Base-by-base conservation (phyloP, 2,797 vertebrate genomes). In the Parauchenoglanis punctatus region DNA sequence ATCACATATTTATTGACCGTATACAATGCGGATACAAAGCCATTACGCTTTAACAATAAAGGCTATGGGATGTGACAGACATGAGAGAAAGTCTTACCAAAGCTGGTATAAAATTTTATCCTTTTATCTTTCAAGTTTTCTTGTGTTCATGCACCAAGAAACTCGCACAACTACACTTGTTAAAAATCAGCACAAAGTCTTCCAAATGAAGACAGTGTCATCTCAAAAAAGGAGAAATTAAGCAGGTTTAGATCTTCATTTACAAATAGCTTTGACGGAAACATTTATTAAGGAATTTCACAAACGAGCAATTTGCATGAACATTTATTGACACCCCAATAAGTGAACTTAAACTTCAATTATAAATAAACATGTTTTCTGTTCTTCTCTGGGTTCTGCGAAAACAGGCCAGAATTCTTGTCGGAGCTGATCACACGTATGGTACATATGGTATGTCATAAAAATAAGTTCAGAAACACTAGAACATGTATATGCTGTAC, bases 1-100 rank as follows among this genome's bases (percentile, higher is more conserved):
- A 65, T 81, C 23, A 10, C 23, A 81, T 65, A 81, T 81, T 31
- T 63, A 81, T 63, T 63, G 80, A 63, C 59, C 31, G 31, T 49
- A 28, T 28, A 81, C 23, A 81, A 65, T 61, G 65, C 23, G 7
- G 8, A 81, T n/a, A 46, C 59, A 18, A 81, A 7, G 59, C 23
- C 15, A 81, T 81, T 81, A 49, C 10, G 23, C 23, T 82, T 15
- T 65, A 28, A 63, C 13, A 15, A 4, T 65, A 63, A n/a, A 82
- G 7, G 59, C 59, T 49, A 82, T 65, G 65, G 80, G 40, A 63
- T 4, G 59, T n/a, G 40, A 82, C 7, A 28, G 59, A 28, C 25
- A 65, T 28, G 23, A 61, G 31, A 44, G 20, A 49, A 4, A 81
- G 23, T 81, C 58, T 81, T 15, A 17, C 23, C 23, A 63, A 82